These are phyloP conservation scores for Platycnemis pennipes DNA, from an alignment of 2,888 invertebrate species.

Conservation along the genomic window DNA sequence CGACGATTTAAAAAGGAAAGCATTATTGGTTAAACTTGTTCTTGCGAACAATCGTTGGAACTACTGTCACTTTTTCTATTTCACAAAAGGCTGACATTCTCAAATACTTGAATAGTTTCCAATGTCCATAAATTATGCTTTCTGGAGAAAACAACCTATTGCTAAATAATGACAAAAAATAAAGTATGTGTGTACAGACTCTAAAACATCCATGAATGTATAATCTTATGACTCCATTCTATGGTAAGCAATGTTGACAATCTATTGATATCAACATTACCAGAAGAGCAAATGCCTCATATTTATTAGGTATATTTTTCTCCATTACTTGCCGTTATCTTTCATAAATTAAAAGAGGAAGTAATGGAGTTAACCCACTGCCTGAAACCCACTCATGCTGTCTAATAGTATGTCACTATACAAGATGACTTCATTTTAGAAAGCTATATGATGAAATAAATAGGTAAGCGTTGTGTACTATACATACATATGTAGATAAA, in stretches of 20 bases:
- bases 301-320: slow-evolving; percentile 26
- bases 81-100: slow-evolving; percentile 16
- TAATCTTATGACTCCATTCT: slow-evolving; percentile 51
- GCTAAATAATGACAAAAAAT: slow-evolving; percentile 61
- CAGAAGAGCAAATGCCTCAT: slow-evolving; percentile 16
- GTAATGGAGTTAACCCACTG: slow-evolving; percentile 61
- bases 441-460: slow-evolving; percentile 63
- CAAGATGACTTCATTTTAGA: slow-evolving; percentile 67
- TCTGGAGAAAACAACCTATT: slow-evolving; percentile 59
- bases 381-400: slow-evolving; percentile 66
- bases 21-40: background rate
- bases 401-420: slow-evolving; percentile 57
- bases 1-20: background rate
- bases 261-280: slow-evolving; percentile 10
- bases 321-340: slow-evolving; percentile 41
- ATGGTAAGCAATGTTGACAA: slow-evolving; percentile 6
- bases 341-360: slow-evolving; percentile 33
- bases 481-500: slow-evolving; percentile 65
- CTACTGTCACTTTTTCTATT: background rate
- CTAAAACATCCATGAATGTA: slow-evolving; percentile 40
- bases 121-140: slow-evolving; percentile 53
- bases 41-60: background rate
- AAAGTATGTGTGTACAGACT: slow-evolving; percentile 60
- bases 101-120: slow-evolving; percentile 63
- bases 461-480: slow-evolving; percentile 65